phyloP scores from a whole-genome alignment of 2,113 vertebrate species.

The Ia io region DNA sequence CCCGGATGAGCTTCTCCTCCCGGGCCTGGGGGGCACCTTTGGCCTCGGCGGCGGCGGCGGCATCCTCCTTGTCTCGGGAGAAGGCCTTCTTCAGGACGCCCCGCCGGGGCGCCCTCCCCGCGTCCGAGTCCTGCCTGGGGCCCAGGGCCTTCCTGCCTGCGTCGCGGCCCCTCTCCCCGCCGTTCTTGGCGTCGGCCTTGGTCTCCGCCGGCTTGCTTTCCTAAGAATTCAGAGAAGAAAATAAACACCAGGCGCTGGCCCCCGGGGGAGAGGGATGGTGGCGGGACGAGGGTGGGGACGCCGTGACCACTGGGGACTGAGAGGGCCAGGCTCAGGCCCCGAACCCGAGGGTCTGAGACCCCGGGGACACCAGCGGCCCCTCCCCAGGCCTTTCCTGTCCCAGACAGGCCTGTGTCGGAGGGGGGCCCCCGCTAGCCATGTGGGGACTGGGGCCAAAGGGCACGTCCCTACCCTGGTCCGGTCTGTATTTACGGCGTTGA shows the following conservation, averaged over 20 bases:
- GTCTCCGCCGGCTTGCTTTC: constrained; percentile 74
- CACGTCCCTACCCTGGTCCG: background rate
- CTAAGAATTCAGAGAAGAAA: constrained; percentile 72
- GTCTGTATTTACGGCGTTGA: too few relatives aligned
- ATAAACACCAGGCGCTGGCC: constrained; percentile 21
- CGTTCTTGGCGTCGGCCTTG: constrained; percentile 72
- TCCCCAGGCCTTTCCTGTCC: background rate
- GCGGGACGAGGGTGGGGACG: background rate
- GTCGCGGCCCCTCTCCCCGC: constrained; percentile 78
- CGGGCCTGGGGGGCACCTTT: constrained; percentile 64
- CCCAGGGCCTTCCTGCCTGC: constrained; percentile 59
- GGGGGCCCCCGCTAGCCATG: too few relatives aligned
- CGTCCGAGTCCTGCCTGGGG: constrained; percentile 64
- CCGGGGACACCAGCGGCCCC: too few relatives aligned
- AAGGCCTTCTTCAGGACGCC: constrained; percentile 72
- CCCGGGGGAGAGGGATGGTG: background rate
- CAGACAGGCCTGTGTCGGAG: background rate
- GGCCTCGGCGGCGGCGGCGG: constrained; percentile 7
- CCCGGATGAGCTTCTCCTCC: constrained; percentile 75
- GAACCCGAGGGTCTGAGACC: too few relatives aligned
- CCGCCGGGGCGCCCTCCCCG: constrained; percentile 75
- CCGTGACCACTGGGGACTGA: too few relatives aligned
- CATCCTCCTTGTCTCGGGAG: constrained; percentile 67
- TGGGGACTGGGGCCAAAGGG: background rate
- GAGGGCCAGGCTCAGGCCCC: background rate